Conservation (phyloP, 2,113 vertebrate genomes). For the Phasianus colchicus region DNA sequence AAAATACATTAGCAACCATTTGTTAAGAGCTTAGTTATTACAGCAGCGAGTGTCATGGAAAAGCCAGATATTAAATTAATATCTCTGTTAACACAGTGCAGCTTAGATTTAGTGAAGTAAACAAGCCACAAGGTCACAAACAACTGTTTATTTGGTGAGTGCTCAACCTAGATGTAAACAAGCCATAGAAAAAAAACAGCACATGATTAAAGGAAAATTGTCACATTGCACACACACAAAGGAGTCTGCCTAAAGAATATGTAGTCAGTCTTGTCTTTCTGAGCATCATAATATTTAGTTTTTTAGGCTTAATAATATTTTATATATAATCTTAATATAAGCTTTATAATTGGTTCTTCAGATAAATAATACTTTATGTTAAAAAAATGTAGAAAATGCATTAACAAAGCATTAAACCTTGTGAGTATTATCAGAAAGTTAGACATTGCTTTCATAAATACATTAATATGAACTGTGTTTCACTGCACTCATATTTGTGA, state of each 20-base stretch:
- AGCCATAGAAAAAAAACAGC: neutral
- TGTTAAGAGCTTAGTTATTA: neutral
- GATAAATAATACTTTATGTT: neutral
- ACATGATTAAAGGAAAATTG: neutral
- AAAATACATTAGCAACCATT: neutral
- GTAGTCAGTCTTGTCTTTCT: neutral
- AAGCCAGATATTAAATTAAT: neutral
- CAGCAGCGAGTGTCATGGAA: accelerated
- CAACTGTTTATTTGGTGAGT: neutral
- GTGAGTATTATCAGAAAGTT: neutral
- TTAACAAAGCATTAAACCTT: neutral
- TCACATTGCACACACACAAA: neutral
- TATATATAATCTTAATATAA: no score
- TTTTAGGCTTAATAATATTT: neutral
- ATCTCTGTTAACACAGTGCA: neutral
- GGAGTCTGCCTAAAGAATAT: accelerated
- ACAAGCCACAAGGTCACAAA: neutral
- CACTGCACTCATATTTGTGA: neutral
- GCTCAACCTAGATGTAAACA: neutral
- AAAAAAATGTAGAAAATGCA: neutral
- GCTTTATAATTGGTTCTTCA: neutral
- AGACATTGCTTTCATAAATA: neutral
- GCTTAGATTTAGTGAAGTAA: neutral
- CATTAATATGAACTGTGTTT: neutral
- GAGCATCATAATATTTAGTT: neutral